Conservation (phyloP, 2,797 vertebrate species). For the Hippoglossus hippoglossus region DNA sequence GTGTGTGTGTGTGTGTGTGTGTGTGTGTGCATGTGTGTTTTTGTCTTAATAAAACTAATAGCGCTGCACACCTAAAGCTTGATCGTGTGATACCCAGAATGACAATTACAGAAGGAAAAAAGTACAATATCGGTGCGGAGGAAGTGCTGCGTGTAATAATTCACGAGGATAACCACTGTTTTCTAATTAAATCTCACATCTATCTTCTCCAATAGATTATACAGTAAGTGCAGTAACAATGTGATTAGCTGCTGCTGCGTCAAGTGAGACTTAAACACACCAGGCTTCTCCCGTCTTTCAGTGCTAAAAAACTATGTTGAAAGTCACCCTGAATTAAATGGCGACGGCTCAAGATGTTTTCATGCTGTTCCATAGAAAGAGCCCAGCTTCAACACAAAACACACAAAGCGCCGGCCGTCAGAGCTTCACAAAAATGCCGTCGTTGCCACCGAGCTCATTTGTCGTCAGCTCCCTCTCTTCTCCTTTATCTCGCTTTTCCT, state of each 20-base stretch:
- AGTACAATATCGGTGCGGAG: conserved; percentile 17
- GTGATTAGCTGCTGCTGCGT: conserved; percentile 31
- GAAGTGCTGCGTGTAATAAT: conserved; percentile 13
- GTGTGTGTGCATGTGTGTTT: conserved; percentile 25
- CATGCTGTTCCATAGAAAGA: too few relatives aligned
- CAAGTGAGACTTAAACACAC: conserved; percentile 5
- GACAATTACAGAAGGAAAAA: conserved; percentile 46
- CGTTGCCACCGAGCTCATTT: conserved; percentile 19
- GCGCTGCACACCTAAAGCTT: conserved; percentile 54
- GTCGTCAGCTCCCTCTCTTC: not conserved
- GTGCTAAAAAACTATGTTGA: not conserved
- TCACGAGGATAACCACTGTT: conserved; percentile 5
- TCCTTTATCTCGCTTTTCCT: conserved; percentile 14
- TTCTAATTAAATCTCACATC: conserved; percentile 26
- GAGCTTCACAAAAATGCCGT: conserved; percentile 5
- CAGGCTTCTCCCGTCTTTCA: not conserved
- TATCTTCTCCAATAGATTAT: conserved; percentile 31
- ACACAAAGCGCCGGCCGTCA: conserved; percentile 10
- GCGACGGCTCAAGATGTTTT: not conserved
- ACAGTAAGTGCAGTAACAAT: conserved; percentile 10
- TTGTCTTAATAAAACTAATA: conserved; percentile 51
- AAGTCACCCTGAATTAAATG: conserved; percentile 28
- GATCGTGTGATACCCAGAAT: conserved; percentile 45
- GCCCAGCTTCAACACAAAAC: too few relatives aligned
- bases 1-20: conserved; percentile 16